Evolutionary conservation across 2,888 invertebrate species (phyloP), one percentile per base, ranked within the genome.

Genomic region (Yponomeuta evonymella): DNA sequence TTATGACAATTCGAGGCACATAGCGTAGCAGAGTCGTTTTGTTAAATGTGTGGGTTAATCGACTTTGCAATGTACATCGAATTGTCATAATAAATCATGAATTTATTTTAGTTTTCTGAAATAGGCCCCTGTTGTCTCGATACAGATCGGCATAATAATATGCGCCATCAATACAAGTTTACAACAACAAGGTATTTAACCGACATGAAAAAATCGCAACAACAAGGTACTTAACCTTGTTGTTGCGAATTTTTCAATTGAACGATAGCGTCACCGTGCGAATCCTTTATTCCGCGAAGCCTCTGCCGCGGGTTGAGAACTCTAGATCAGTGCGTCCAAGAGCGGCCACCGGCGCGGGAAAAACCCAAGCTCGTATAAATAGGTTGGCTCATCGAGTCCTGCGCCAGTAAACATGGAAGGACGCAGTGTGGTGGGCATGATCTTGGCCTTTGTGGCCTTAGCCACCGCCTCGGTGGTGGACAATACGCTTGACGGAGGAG

Each of bases 331-430:
- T 1, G 9, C 8, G 43, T 5, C 43, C 43, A 43, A 43, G 88
- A 83, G 72, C 72, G 71, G 70, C 73, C 73, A 80, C 77, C 79
- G 48, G 12, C 79, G 79, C 82, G 82, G 81, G 82, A 87, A 87
- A 86, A 86, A 77, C 84, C 76, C 77, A 76, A 43, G 51, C 33
- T 77, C 76, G 78, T 91, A 91, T 92, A 92, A 85, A 91, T 89
- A 90, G 87, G 85, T 87, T 83, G 79, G 82, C 80, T 76, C 78
- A 78, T 77, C 78, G 79, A 75, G 78, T 86, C 87, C 88, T 83
- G 83, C 84, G 85, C 79, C 88, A 90, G 90, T 91, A 73, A 85
- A 79, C 84, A 86, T 80, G 78, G 89, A 90, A 90, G 88, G 87
- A 86, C 83, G 83, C 78, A 75, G 79, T 79, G 76, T 86, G 79